phyloP scores from a whole-genome alignment of 2,888 invertebrate genomes.

The Pyralis farinalis region DNA sequence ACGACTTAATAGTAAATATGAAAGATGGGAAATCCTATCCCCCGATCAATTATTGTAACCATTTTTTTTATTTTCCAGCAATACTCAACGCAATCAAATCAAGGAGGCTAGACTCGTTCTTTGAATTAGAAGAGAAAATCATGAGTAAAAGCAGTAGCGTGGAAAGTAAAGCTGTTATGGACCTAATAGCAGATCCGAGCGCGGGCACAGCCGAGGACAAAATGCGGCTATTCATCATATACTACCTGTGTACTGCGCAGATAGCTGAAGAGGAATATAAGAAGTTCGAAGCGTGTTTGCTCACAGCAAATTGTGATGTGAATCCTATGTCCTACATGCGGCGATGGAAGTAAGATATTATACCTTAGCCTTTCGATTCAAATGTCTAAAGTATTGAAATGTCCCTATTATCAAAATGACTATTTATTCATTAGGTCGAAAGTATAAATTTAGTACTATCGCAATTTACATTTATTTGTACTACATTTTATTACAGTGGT shows the following conservation, averaged over 20 bases:
- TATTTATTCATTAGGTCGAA: too few relatives aligned
- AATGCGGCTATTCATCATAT: conserved; percentile 95
- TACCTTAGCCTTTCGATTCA: too few relatives aligned
- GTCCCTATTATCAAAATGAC: too few relatives aligned
- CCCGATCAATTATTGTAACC: too few relatives aligned
- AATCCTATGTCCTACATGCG: conserved; percentile 93
- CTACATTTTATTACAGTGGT: too few relatives aligned
- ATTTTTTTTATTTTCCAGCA: conserved; percentile 55
- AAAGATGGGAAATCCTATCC: too few relatives aligned
- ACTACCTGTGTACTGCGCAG: conserved; percentile 91
- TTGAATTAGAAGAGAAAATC: conserved; percentile 98
- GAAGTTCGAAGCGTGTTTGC: conserved; percentile 89
- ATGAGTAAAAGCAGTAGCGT: conserved; percentile 91
- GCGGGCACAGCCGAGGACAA: conserved; percentile 96
- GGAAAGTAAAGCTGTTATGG: conserved; percentile 91
- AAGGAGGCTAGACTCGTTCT: conserved; percentile 95
- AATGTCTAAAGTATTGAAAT: too few relatives aligned
- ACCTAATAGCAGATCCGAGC: conserved; percentile 91
- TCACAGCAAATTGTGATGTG: conserved; percentile 92
- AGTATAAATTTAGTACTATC: too few relatives aligned
- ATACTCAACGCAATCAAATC: conserved; percentile 92
- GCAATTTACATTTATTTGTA: too few relatives aligned
- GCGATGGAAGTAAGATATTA: conserved; percentile 90
- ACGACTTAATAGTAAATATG: too few relatives aligned
- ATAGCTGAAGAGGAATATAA: conserved; percentile 91